These are phyloP conservation scores for Azorinus chamasolen DNA, from an alignment of 2,888 invertebrate genomes.

Conservation along the genomic window DNA sequence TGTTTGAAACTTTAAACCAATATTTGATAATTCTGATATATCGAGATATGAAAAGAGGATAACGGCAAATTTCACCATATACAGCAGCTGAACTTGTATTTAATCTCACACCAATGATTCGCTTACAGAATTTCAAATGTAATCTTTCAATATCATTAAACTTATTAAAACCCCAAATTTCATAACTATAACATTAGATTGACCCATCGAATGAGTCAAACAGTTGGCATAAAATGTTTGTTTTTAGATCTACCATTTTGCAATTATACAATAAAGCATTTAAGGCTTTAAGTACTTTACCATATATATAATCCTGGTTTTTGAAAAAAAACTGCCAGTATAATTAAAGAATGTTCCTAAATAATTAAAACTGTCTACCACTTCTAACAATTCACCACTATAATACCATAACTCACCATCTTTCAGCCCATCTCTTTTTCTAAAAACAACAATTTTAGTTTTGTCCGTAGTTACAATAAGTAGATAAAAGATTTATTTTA, in stretches of 20 bases:
- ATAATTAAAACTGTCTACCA: constrained; percentile 10
- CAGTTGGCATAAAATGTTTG: too few species aligned
- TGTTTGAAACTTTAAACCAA: constrained; percentile 6
- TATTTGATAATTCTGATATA: constrained; percentile 1
- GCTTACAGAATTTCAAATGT: constrained; percentile 19
- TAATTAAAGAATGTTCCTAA: constrained; percentile 5
- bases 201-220: constrained; percentile 3
- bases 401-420: neutral
- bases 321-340: neutral
- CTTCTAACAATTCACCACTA: neutral
- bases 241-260: neutral
- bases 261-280: neutral
- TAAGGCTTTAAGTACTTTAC: constrained; percentile 5
- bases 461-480: too few species aligned
- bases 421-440: constrained; percentile 6
- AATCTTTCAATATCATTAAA: too few species aligned
- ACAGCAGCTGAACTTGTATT: neutral
- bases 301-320: neutral
- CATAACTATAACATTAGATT: neutral
- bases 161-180: neutral
- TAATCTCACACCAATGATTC: neutral
- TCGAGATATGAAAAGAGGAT: constrained; percentile 7
- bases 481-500: neutral
- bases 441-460: constrained; percentile 15
- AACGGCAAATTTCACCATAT: constrained; percentile 10